phyloP scores from a whole-genome alignment of 2,113 vertebrate genomes.

The Mastomys natalensis region DNA sequence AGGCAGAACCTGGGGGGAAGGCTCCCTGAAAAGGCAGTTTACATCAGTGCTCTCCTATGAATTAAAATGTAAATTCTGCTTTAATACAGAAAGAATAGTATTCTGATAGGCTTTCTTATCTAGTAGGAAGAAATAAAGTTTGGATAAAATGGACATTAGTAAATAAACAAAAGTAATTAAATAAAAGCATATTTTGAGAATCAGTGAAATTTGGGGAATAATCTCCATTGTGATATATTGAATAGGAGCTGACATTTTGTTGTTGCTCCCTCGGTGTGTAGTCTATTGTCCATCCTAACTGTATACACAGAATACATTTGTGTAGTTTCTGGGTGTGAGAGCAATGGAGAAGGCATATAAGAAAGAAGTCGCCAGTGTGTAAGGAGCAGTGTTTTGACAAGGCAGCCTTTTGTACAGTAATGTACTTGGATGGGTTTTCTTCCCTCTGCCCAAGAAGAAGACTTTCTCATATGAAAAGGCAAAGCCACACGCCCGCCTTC shows the following conservation, averaged over 20 bases:
- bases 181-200: background rate
- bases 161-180: background rate
- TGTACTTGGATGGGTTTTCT: slow-evolving; percentile 37
- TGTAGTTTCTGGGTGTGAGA: background rate
- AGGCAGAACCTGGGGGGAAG: background rate
- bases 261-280: background rate
- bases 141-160: background rate
- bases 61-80: slow-evolving; percentile 44
- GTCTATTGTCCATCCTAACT: background rate
- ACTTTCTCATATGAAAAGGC: slow-evolving; percentile 49
- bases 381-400: background rate
- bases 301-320: background rate
- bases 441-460: slow-evolving; percentile 32
- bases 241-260: background rate
- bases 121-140: slow-evolving; percentile 45
- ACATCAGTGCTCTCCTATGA: slow-evolving; percentile 24
- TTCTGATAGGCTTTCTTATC: background rate
- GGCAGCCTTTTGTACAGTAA: slow-evolving; percentile 1
- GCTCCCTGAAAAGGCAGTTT: slow-evolving; percentile 53
- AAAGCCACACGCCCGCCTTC: slow-evolving; percentile 17
- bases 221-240: background rate
- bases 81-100: slow-evolving; percentile 23
- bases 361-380: background rate
- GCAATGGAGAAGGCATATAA: background rate
- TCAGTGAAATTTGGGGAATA: background rate